These are phyloP conservation scores for Nycteola revayana DNA, from an alignment of 2,888 invertebrate species.

Conservation along the genomic window DNA sequence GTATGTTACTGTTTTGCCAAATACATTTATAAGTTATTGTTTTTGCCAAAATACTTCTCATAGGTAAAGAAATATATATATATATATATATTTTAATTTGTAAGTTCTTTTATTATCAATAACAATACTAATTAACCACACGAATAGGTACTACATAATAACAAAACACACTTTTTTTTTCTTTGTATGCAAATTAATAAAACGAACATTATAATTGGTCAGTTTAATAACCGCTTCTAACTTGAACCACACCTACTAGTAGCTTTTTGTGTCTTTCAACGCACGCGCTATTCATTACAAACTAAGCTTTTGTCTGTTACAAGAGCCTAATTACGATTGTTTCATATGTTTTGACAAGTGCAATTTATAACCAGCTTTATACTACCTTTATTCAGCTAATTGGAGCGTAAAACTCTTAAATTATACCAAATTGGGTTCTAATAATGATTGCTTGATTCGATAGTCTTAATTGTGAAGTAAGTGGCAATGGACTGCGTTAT, in stretches of 20 bases:
- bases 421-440: constrained; percentile 41
- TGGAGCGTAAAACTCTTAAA: constrained; percentile 51
- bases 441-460: constrained; percentile 27
- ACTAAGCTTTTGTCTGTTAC: constrained; percentile 66
- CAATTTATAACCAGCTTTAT: constrained; percentile 70
- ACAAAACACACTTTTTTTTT: no score
- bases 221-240: constrained; percentile 15
- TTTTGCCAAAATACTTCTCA: no score
- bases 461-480: constrained; percentile 28
- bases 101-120: no score
- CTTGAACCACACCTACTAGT: constrained; percentile 54
- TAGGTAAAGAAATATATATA: no score
- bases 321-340: constrained; percentile 78
- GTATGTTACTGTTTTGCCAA: no score
- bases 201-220: not conserved
- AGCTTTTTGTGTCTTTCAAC: constrained; percentile 66
- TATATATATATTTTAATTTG: no score
- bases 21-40: no score
- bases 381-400: constrained; percentile 42
- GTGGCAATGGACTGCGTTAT: constrained; percentile 17
- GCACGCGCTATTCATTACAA: constrained; percentile 71
- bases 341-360: constrained; percentile 75
- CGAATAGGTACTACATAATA: no score
- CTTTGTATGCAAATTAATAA: no score
- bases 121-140: no score